Base-by-base conservation (phyloP, 2,888 invertebrate species). In the Eristalis arbustorum region DNA sequence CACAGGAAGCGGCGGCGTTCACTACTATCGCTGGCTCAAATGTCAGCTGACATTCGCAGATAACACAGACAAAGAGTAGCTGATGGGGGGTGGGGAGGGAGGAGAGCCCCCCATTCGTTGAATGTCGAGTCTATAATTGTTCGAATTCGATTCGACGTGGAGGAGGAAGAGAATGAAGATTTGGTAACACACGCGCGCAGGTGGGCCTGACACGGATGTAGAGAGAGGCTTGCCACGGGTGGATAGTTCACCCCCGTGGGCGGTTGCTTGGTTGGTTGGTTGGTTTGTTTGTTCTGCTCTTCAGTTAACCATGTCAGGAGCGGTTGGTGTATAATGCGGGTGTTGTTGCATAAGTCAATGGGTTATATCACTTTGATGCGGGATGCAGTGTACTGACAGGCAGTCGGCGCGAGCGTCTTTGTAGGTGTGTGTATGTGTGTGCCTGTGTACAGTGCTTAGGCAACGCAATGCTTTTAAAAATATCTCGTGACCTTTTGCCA, bases 31-130 rank as follows among this genome's bases (percentile, higher is more conserved):
- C 68, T 83, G 83, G 87, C 72, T 87, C 79, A 87, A 83, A 87
- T 83, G 78, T 82, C 87, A 87, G 87, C 87, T 87, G 87, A 82
- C 87, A 87, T 74, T 75, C 78, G 78, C 87, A 87, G 87, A 87
- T 87, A 87, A 83, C 72, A 61, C 72, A 66, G 62, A 84, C 75
- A 76, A 67, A 67, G 49, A 18, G 49, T 8, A 10, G 18, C 6
- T 22, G 49, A 10, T 6, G 49, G 2, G 11, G 18, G 11, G 11
- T 37, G 66, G 59, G 34, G n/a, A 67, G 71, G 80, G 56, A 72
- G 34, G 11, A 56, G 66, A n/a, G n/a, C n/a, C n/a, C n/a, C 71
- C 61, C 64, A 23, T 74, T 84, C 34, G 61, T 67, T 75, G 71
- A 68, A 80, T 84, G 67, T 76, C 80, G 76, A 64, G 77, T 78